phyloP scores from a whole-genome alignment of 2,888 invertebrate species.

The Autographa pulchrina region DNA sequence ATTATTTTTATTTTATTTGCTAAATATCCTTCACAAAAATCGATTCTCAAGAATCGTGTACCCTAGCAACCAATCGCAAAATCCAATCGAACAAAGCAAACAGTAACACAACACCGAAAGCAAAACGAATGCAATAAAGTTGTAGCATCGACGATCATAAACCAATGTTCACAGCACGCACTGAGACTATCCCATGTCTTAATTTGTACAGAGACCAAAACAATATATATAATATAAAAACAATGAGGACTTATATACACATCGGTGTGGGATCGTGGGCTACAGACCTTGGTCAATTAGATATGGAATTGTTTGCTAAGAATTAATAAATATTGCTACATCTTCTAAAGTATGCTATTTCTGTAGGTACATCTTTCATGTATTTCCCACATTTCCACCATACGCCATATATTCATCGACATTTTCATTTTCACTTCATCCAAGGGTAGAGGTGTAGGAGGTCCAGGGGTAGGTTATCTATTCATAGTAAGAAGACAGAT shows the following conservation, averaged over 20 bases:
- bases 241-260: slow-evolving; percentile 75
- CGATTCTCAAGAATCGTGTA: not conserved
- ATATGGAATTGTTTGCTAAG: slow-evolving; percentile 24
- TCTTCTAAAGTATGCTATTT: too few species aligned
- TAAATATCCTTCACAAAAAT: slow-evolving; percentile 1
- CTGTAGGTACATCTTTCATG: too few species aligned
- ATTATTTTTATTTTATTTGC: too few species aligned
- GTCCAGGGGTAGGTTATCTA: too few species aligned
- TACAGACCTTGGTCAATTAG: slow-evolving; percentile 27
- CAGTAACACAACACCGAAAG: slow-evolving; percentile 46
- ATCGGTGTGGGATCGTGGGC: slow-evolving; percentile 68
- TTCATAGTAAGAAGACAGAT: too few species aligned
- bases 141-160: slow-evolving; percentile 58
- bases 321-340: not conserved
- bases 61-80: slow-evolving; percentile 29
- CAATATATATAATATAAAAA: slow-evolving; percentile 84
- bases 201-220: slow-evolving; percentile 79
- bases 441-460: too few species aligned
- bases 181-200: slow-evolving; percentile 76
- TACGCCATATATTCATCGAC: too few species aligned
- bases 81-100: slow-evolving; percentile 19
- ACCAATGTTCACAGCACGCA: slow-evolving; percentile 65
- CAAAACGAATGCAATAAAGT: slow-evolving; percentile 57
- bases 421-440: too few species aligned
- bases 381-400: too few species aligned